These are phyloP conservation scores for Sminthurinus aureus DNA, from an alignment of 2,888 invertebrate species.

Conservation along the genomic window DNA sequence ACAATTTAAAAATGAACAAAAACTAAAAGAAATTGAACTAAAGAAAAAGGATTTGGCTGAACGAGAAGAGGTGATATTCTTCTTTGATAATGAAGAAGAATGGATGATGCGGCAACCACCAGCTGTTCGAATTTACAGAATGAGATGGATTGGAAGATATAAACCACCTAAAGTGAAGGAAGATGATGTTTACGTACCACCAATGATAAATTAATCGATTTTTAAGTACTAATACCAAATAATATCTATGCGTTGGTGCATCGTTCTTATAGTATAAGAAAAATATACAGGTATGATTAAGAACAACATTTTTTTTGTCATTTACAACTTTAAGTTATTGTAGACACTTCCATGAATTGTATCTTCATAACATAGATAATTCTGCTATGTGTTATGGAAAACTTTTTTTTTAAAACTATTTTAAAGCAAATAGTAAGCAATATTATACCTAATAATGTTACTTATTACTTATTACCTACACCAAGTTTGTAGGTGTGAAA, in stretches of 20 bases:
- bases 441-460: too few species aligned
- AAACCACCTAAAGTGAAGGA: slow-evolving; percentile 29
- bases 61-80: slow-evolving; percentile 71
- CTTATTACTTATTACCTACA: too few species aligned
- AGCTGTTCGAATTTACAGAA: slow-evolving; percentile 28
- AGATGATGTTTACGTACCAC: slow-evolving; percentile 41
- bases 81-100: slow-evolving; percentile 81
- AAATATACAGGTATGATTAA: too few species aligned
- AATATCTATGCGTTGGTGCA: too few species aligned
- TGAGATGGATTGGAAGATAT: slow-evolving; percentile 32
- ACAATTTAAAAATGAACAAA: slow-evolving; percentile 65
- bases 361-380: too few species aligned
- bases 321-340: background rate
- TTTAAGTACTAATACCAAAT: too few species aligned
- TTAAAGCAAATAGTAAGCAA: too few species aligned
- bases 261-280: too few species aligned
- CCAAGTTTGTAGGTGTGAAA: too few species aligned
- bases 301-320: too few species aligned
- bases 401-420: background rate
- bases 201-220: slow-evolving; percentile 16
- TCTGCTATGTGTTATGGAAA: too few species aligned
- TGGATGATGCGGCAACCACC: slow-evolving; percentile 57
- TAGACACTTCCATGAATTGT: background rate
- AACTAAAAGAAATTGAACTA: slow-evolving; percentile 69
- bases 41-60: slow-evolving; percentile 69